These are phyloP conservation scores for Malurus splendens DNA, from an alignment of 2,797 vertebrate genomes.

Conservation along the genomic window DNA sequence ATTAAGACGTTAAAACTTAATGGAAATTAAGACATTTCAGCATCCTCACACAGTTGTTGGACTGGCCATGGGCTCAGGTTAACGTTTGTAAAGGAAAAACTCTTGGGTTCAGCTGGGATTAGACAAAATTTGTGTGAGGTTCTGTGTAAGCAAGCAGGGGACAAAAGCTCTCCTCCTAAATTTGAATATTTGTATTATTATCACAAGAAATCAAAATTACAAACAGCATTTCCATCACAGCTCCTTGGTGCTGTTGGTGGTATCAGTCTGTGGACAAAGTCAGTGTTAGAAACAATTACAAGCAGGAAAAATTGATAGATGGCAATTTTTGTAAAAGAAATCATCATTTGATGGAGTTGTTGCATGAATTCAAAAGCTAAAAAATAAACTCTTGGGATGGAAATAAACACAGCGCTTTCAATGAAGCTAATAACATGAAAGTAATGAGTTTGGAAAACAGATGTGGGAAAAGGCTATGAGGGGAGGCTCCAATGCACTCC, in stretches of 20 bases:
- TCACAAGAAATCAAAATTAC: background rate
- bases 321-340: background rate
- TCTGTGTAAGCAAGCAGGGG: background rate
- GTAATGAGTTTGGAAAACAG: slow-evolving; percentile 77
- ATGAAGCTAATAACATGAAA: slow-evolving; percentile 70
- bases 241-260: background rate
- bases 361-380: slow-evolving; percentile 33
- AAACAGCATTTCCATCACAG: background rate
- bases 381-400: slow-evolving; percentile 25
- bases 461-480: slow-evolving; percentile 66
- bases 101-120: background rate
- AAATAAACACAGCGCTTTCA: slow-evolving; percentile 57
- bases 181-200: background rate
- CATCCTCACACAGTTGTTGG: background rate
- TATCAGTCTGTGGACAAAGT: background rate
- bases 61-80: background rate
- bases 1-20: no score
- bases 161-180: background rate
- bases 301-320: background rate
- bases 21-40: background rate
- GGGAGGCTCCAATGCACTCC: slow-evolving; percentile 49
- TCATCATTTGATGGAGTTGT: background rate
- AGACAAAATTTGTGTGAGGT: background rate
- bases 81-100: background rate
- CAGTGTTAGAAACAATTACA: background rate